A percentile compares a stretch with the other conserved stretches of the same genome.
These are phyloP conservation scores for Camptogramma bilineatum DNA, from an alignment of 2,888 invertebrate genomes.

Conservation along the genomic window DNA sequence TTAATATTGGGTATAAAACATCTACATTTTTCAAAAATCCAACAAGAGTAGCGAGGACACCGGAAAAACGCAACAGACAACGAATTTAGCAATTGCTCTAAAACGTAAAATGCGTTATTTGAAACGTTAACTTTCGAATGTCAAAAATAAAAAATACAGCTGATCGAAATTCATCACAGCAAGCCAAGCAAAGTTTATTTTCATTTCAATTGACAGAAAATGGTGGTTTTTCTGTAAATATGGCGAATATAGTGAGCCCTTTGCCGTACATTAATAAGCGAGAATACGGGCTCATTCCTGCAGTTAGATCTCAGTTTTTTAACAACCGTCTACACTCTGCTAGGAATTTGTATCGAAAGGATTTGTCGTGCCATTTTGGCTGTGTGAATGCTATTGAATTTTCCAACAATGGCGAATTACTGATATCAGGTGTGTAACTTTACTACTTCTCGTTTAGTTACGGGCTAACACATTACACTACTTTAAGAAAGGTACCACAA, in stretches of 20 bases:
- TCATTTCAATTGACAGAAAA: slow-evolving; percentile 63
- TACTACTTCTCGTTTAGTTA: neutral
- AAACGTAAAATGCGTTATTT: neutral
- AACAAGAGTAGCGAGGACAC: no score
- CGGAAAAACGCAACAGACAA: no score
- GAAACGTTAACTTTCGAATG: neutral
- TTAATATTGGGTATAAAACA: no score
- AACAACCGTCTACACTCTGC: slow-evolving; percentile 87
- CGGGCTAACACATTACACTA: neutral
- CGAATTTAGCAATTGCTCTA: no score
- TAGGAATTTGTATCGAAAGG: slow-evolving; percentile 92
- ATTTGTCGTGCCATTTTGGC: slow-evolving; percentile 95
- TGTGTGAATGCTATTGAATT: slow-evolving; percentile 99
- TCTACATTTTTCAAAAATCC: no score
- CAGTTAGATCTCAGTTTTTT: slow-evolving; percentile 86
- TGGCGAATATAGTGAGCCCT: slow-evolving; percentile 85
- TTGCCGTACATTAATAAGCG: slow-evolving; percentile 86
- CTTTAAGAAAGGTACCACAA: neutral
- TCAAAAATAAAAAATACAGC: slow-evolving; percentile 70
- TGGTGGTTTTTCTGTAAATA: slow-evolving; percentile 74
- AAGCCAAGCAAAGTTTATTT: slow-evolving; percentile 4
- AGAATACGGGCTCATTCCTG: slow-evolving; percentile 85
- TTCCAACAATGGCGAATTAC: slow-evolving; percentile 93
- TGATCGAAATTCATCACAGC: slow-evolving; percentile 59
- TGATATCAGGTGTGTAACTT: slow-evolving; percentile 91